Evolutionary conservation across 2,888 invertebrate species (phyloP).

Genomic region (Lepetodrilus schrolli): DNA sequence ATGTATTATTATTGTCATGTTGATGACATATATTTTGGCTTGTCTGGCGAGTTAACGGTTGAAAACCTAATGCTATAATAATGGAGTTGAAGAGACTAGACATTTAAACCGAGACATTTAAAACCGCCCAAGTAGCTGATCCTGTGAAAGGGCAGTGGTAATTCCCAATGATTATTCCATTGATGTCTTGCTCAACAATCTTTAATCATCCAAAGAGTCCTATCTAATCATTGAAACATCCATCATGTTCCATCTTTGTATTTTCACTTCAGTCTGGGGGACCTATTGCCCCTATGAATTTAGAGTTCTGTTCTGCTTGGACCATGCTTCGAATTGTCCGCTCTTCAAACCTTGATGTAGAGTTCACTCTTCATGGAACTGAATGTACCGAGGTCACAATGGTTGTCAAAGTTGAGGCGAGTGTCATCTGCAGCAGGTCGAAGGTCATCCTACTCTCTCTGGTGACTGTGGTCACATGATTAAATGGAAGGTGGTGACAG

Average conservation of each 20-base stretch:
- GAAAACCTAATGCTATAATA: conserved; percentile 8
- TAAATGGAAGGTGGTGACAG: background rate
- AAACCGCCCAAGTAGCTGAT: background rate
- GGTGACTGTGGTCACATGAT: conserved; percentile 9
- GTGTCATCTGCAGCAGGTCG: background rate
- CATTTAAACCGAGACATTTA: background rate
- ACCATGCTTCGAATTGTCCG: background rate
- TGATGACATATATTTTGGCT: too few relatives aligned
- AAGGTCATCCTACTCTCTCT: conserved; percentile 1
- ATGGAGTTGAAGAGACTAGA: background rate
- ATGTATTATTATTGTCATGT: too few relatives aligned
- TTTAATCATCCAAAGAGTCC: conserved; percentile 6
- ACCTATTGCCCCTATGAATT: conserved; percentile 11
- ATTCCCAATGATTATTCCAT: background rate
- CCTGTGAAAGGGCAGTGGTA: background rate
- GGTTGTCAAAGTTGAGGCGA: background rate
- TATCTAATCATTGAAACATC: conserved; percentile 10
- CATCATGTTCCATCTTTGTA: conserved; percentile 19
- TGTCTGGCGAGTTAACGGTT: too few relatives aligned
- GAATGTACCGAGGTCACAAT: too few relatives aligned
- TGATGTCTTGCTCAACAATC: background rate
- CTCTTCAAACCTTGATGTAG: too few relatives aligned
- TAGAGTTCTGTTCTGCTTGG: background rate
- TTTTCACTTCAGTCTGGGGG: background rate
- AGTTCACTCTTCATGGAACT: too few relatives aligned